Evolutionary conservation across 2,797 vertebrate species (phyloP).

Genomic region (Petrocephalus sullivani): DNA sequence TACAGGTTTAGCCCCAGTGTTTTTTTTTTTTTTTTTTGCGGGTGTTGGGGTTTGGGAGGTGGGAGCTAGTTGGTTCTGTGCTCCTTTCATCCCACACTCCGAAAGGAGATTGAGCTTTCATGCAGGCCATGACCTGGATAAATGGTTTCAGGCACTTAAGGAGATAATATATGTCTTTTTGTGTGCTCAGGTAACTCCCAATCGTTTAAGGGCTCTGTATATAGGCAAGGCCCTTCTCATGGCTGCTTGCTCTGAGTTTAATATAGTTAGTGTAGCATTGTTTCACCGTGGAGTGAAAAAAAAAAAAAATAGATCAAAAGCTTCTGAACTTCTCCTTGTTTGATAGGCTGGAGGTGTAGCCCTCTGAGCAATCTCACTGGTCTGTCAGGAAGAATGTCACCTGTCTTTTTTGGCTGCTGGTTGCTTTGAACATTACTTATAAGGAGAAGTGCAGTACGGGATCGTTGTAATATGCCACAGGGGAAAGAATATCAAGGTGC

Average conservation of each 20-base stretch:
- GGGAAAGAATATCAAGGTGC: not conserved
- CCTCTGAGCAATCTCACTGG: slow-evolving; percentile 22
- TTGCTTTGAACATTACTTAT: not conserved
- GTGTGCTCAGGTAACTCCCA: not conserved
- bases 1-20: not conserved
- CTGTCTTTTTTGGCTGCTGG: not conserved
- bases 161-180: not conserved
- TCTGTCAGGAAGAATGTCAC: not conserved
- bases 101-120: not conserved
- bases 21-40: not conserved
- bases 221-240: not conserved
- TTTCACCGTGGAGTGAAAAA: slow-evolving; percentile 38
- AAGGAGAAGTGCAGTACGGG: not conserved
- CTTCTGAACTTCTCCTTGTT: slow-evolving; percentile 51
- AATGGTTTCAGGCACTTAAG: slow-evolving; percentile 10
- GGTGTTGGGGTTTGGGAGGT: not conserved
- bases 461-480: not conserved
- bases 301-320: slow-evolving; percentile 9
- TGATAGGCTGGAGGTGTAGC: slow-evolving; percentile 29
- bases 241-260: not conserved
- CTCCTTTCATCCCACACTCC: not conserved
- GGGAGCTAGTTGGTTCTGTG: not conserved
- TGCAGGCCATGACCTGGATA: not conserved
- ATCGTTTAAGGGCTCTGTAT: not conserved
- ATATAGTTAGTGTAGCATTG: slow-evolving; percentile 32